Conservation (phyloP, 2,113 vertebrate genomes). For the Canis aureus region DNA sequence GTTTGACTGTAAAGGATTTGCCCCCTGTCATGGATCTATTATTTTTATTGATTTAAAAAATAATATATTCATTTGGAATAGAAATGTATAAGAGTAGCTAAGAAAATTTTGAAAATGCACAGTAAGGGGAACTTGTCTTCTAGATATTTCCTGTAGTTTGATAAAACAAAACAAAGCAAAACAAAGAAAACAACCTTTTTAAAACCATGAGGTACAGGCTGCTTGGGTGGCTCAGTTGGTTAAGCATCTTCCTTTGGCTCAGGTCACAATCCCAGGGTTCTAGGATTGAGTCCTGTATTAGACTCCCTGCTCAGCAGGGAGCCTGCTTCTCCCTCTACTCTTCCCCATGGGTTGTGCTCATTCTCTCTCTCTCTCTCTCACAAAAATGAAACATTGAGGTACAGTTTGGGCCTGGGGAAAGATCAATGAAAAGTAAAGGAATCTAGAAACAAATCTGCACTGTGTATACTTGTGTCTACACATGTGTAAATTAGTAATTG, state of each 20-base stretch:
- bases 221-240: no score
- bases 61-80: constrained; percentile 21
- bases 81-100: background rate
- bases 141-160: constrained; percentile 2
- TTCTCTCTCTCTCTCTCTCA: no score
- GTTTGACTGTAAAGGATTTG: constrained; percentile 31
- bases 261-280: no score
- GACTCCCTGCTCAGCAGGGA: no score
- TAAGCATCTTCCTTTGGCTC: no score
- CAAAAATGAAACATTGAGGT: background rate
- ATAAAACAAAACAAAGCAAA: background rate
- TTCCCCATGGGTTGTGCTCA: no score
- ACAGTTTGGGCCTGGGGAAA: background rate
- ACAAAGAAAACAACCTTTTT: background rate
- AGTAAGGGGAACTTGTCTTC: background rate
- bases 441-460: background rate
- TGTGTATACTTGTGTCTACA: background rate
- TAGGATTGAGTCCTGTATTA: no score
- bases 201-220: background rate
- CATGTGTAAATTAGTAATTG: background rate
- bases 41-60: constrained; percentile 51
- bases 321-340: no score
- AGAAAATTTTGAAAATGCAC: constrained; percentile 47
- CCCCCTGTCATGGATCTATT: background rate
- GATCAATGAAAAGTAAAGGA: background rate